phyloP scores from a whole-genome alignment of 2,113 vertebrate species.

The Labeo catla region DNA sequence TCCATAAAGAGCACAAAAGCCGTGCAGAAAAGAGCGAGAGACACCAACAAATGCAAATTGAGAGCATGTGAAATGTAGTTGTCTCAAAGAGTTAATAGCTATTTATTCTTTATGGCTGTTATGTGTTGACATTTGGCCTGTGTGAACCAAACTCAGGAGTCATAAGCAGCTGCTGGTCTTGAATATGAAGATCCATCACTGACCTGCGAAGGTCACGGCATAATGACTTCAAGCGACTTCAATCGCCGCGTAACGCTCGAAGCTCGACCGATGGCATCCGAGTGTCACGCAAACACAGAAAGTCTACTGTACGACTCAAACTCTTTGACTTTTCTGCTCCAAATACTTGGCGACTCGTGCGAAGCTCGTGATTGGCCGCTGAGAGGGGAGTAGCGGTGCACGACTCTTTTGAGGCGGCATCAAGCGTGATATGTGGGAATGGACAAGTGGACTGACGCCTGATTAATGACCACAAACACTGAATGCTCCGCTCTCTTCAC shows the following conservation, averaged over 20 bases:
- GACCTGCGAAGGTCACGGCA: constrained; percentile 59
- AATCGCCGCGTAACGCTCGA: constrained; percentile 20
- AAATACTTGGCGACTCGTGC: not conserved
- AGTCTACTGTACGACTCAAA: constrained; percentile 31
- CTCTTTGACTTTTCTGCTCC: not conserved
- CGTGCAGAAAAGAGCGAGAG: constrained; percentile 25
- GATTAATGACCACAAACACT: constrained; percentile 66
- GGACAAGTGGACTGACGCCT: constrained; percentile 59
- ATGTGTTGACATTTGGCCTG: constrained; percentile 65
- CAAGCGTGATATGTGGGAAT: constrained; percentile 61
- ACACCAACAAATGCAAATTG: constrained; percentile 50
- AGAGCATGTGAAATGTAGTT: constrained; percentile 56
- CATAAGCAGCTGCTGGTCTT: constrained; percentile 56
- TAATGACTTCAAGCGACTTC: constrained; percentile 42
- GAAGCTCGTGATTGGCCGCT: constrained; percentile 38
- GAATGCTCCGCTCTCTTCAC: constrained; percentile 62
- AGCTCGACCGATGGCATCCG: not conserved
- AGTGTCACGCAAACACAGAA: not conserved
- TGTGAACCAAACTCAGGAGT: constrained; percentile 54
- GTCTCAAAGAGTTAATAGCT: constrained; percentile 55
- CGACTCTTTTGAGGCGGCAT: constrained; percentile 43
- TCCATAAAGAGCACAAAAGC: constrained; percentile 50
- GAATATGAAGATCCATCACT: constrained; percentile 53
- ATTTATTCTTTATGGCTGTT: constrained; percentile 71
- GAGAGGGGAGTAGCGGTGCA: constrained; percentile 26